Conservation (phyloP, 2,113 vertebrate genomes). For the Mola mola region DNA sequence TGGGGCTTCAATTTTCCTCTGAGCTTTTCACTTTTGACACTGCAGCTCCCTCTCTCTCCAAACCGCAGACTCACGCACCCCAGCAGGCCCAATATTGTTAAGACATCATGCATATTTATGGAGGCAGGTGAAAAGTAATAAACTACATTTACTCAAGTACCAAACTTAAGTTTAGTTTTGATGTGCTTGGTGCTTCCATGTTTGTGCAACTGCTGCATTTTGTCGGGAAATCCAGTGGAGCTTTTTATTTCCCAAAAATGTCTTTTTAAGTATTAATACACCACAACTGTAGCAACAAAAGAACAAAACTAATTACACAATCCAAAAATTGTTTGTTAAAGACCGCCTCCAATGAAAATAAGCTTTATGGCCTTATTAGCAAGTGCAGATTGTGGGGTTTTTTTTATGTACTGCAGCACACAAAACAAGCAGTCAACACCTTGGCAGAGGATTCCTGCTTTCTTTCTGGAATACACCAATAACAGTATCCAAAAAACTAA, state of each 20-base stretch:
- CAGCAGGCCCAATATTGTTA: conserved; percentile 16
- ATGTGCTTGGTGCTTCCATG: conserved; percentile 23
- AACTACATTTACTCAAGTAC: conserved; percentile 29
- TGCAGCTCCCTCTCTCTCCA: conserved; percentile 66
- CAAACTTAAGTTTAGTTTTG: conserved; percentile 22
- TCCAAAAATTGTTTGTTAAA: too few relatives aligned
- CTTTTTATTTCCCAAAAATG: conserved; percentile 1
- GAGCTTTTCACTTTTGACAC: conserved; percentile 81
- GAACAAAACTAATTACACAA: too few relatives aligned
- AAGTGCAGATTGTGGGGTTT: too few relatives aligned
- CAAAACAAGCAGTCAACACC: too few relatives aligned
- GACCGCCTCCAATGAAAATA: too few relatives aligned
- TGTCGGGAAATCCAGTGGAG: neutral
- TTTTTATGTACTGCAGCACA: too few relatives aligned
- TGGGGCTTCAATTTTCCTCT: conserved; percentile 81
- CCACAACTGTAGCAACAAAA: too few relatives aligned
- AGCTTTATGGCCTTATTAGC: too few relatives aligned
- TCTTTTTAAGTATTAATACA: too few relatives aligned
- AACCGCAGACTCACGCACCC: conserved; percentile 61
- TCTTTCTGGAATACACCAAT: too few relatives aligned
- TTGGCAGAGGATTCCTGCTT: too few relatives aligned
- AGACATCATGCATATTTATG: conserved; percentile 45
- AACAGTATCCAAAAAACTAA: too few relatives aligned
- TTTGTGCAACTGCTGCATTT: conserved; percentile 5
- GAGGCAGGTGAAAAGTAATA: conserved; percentile 55